phyloP scores from a whole-genome alignment of 2,113 vertebrate species.

The Sander vitreus region DNA sequence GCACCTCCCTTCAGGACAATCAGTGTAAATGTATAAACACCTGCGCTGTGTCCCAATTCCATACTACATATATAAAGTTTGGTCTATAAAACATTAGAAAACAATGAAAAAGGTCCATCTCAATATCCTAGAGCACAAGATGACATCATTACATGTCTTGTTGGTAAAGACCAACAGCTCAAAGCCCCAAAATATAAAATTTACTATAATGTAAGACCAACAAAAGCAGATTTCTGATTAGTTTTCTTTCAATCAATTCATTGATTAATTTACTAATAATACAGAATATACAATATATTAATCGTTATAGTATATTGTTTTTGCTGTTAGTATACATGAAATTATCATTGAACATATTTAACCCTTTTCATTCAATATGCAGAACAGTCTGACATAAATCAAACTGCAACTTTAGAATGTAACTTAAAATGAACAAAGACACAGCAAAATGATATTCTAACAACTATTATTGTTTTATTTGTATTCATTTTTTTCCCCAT shows the following conservation, averaged over 20 bases:
- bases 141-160: background rate
- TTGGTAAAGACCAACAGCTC: background rate
- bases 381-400: no score
- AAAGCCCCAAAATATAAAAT: background rate
- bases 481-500: no score
- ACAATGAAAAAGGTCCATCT: background rate
- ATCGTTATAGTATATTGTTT: background rate
- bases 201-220: background rate
- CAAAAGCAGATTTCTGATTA: background rate
- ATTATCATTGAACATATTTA: background rate
- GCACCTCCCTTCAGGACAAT: constrained; percentile 2
- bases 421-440: no score
- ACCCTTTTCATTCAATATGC: background rate
- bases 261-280: background rate
- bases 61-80: background rate
- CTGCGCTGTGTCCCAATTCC: background rate
- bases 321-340: background rate
- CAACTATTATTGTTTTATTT: no score
- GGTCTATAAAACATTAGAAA: background rate
- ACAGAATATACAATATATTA: background rate
- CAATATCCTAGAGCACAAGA: no score
- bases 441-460: no score
- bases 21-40: constrained; percentile 8
- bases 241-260: background rate
- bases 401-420: no score